These are phyloP conservation scores for Nipponacmea schrenckii DNA, from an alignment of 2,888 invertebrate genomes.

Conservation along the genomic window DNA sequence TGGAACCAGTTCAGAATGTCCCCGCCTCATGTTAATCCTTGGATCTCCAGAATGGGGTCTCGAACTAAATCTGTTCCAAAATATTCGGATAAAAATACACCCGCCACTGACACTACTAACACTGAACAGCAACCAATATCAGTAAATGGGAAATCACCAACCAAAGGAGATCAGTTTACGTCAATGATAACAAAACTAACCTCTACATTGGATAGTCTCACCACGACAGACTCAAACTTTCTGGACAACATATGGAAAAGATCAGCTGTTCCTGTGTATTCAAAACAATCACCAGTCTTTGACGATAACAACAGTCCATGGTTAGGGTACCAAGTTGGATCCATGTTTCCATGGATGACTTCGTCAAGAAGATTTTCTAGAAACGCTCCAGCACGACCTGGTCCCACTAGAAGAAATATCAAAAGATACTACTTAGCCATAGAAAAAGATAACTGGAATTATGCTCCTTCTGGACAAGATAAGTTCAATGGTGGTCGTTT, in stretches of 20 bases:
- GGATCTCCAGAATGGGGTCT: too few species aligned
- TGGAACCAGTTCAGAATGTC: too few species aligned
- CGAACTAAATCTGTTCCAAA: too few species aligned
- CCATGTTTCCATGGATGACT: neutral
- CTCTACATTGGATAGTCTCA: too few species aligned
- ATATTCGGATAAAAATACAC: too few species aligned
- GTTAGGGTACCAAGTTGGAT: neutral
- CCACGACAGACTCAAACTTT: too few species aligned
- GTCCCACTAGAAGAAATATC: conserved; percentile 19
- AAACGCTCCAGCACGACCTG: neutral
- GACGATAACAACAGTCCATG: neutral
- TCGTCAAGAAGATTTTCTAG: neutral
- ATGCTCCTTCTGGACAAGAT: conserved; percentile 40
- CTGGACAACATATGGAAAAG: neutral
- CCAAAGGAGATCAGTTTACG: too few species aligned
- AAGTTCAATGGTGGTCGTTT: conserved; percentile 35
- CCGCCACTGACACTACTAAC: too few species aligned
- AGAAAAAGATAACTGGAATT: conserved; percentile 42
- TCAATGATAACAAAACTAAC: too few species aligned
- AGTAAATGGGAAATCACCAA: too few species aligned
- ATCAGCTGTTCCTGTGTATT: neutral
- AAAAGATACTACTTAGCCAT: conserved; percentile 37
- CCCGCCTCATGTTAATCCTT: too few species aligned
- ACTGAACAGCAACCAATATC: too few species aligned
- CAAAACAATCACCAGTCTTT: neutral